Percentiles rank a stretch among this genome's conserved stretches.
phyloP scores from a whole-genome alignment of 2,888 invertebrate species.

The Chaetogeoica ovagalla region DNA sequence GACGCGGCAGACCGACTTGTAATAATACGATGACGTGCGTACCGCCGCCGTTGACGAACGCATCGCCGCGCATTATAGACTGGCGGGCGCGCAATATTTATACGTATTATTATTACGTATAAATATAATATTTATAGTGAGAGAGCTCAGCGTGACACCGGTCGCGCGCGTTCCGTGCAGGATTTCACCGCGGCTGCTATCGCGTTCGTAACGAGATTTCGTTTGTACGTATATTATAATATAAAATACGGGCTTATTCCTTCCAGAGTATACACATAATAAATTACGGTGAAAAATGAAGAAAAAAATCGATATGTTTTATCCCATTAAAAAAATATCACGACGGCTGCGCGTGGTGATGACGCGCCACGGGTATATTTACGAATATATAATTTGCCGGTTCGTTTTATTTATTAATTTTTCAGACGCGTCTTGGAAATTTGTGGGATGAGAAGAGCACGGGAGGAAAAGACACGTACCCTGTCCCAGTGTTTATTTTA shows the following conservation, averaged over 20 bases:
- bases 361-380: neutral
- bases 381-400: no score
- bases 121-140: neutral
- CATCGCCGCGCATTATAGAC: conserved; percentile 5
- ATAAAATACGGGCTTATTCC: no score
- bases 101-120: no score
- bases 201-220: conserved; percentile 41
- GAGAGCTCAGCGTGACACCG: conserved; percentile 38
- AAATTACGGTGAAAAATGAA: conserved; percentile 19
- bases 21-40: conserved; percentile 29
- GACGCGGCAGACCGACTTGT: neutral
- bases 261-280: conserved; percentile 30
- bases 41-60: conserved; percentile 19
- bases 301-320: conserved; percentile 33
- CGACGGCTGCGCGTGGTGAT: neutral
- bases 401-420: no score
- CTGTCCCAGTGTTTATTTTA: no score
- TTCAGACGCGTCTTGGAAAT: no score
- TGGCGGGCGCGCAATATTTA: neutral
- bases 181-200: no score
- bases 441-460: no score
- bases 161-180: neutral
- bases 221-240: neutral
- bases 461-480: no score
- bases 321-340: neutral